phyloP scores from a whole-genome alignment of 2,797 vertebrate species.

The Sitta carolinensis region DNA sequence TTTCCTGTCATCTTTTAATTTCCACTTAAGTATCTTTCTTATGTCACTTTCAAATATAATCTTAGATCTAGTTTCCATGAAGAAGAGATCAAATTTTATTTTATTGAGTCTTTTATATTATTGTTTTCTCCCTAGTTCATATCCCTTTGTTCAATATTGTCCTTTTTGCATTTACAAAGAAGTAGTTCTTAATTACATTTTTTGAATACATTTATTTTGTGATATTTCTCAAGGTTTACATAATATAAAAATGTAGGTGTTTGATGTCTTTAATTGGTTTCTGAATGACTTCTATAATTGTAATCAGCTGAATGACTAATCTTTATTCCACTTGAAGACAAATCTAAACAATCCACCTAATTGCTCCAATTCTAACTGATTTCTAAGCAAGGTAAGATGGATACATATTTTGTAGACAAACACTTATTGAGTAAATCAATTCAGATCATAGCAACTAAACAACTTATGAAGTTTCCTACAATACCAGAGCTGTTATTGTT shows the following conservation, averaged over 20 bases:
- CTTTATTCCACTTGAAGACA: slow-evolving; percentile 15
- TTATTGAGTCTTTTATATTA: background rate
- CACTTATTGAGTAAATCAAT: background rate
- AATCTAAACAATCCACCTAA: slow-evolving; percentile 33
- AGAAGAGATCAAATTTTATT: background rate
- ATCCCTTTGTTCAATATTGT: background rate
- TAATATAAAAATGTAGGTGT: background rate
- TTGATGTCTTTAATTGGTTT: slow-evolving; percentile 35
- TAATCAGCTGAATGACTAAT: slow-evolving; percentile 38
- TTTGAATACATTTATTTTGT: background rate
- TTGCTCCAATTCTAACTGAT: slow-evolving; percentile 5
- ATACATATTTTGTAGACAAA: background rate
- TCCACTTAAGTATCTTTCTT: background rate
- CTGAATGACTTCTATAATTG: slow-evolving; percentile 15
- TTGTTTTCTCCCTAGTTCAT: background rate
- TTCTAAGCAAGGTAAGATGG: background rate
- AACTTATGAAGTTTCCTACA: background rate
- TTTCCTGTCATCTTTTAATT: background rate
- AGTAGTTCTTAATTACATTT: background rate
- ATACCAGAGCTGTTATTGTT: background rate
- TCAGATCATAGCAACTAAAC: background rate
- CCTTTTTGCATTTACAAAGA: background rate
- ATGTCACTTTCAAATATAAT: background rate
- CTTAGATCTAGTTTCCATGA: background rate
- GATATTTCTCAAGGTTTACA: background rate